A percentile compares a stretch with the other conserved stretches of the same genome.
Evolutionary conservation across 2,113 vertebrate species (phyloP).

Genomic region (Cromileptes altivelis): DNA sequence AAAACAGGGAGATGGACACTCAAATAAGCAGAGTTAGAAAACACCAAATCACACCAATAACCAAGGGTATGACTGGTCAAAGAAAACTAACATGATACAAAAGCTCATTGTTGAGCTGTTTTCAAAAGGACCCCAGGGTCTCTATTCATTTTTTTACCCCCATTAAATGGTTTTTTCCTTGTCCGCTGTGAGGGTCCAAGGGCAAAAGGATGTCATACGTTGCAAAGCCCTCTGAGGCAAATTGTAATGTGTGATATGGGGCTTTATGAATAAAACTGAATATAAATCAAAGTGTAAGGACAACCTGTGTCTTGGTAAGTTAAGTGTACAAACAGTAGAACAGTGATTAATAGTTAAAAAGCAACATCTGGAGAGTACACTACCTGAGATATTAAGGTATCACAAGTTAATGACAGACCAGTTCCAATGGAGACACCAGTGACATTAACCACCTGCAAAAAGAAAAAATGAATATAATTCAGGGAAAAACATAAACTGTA

Average conservation of each 20-base stretch:
- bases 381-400: slow-evolving; percentile 96
- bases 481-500: background rate
- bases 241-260: no score
- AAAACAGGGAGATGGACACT: slow-evolving; percentile 22
- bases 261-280: no score
- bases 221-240: no score
- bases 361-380: background rate
- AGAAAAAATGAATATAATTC: background rate
- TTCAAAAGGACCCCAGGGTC: slow-evolving; percentile 16
- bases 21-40: slow-evolving; percentile 4
- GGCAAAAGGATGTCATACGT: no score
- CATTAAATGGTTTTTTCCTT: no score
- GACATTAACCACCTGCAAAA: slow-evolving; percentile 90
- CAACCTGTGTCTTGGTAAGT: slow-evolving; percentile 22
- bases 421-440: slow-evolving; percentile 89
- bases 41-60: background rate
- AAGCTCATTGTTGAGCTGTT: slow-evolving; percentile 36
- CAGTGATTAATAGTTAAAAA: background rate
- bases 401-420: slow-evolving; percentile 91
- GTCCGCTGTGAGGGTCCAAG: no score
- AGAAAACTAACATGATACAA: slow-evolving; percentile 50
- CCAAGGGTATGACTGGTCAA: background rate
- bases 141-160: no score
- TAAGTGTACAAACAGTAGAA: slow-evolving; percentile 12
- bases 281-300: background rate